phyloP scores from a whole-genome alignment of 2,113 vertebrate species.

The Xerus inauris region DNA sequence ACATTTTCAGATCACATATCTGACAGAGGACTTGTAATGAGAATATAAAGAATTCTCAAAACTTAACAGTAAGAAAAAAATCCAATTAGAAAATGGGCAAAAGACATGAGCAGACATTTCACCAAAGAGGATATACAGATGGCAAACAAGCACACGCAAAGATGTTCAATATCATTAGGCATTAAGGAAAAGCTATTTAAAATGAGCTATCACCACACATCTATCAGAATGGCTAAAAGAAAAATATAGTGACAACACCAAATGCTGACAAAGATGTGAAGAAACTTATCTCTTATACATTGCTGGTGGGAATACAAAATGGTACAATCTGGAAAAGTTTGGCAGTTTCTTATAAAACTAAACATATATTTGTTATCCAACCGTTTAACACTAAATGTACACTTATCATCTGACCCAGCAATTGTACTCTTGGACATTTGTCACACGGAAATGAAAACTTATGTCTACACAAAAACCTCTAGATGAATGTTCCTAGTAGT shows the following conservation, averaged over 20 bases:
- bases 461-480: constrained; percentile 39
- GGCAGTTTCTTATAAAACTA: constrained; percentile 48
- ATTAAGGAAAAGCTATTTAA: constrained; percentile 45
- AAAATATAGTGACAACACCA: constrained; percentile 52
- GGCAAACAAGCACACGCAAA: constrained; percentile 41
- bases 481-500: constrained; percentile 33
- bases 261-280: constrained; percentile 35
- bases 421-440: constrained; percentile 30
- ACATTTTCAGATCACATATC: neutral
- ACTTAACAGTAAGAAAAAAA: constrained; percentile 40
- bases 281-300: constrained; percentile 37
- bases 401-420: neutral
- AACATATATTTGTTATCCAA: neutral
- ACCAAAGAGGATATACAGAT: constrained; percentile 8
- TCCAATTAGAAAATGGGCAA: constrained; percentile 48
- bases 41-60: constrained; percentile 36
- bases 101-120: neutral
- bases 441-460: constrained; percentile 36
- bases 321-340: constrained; percentile 7
- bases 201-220: neutral
- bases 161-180: constrained; percentile 14
- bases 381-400: constrained; percentile 7
- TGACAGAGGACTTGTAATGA: constrained; percentile 19
- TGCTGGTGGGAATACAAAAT: constrained; percentile 29
- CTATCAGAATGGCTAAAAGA: constrained; percentile 45